Conservation (phyloP, 2,113 vertebrate genomes). For the Pelusios castaneus region DNA sequence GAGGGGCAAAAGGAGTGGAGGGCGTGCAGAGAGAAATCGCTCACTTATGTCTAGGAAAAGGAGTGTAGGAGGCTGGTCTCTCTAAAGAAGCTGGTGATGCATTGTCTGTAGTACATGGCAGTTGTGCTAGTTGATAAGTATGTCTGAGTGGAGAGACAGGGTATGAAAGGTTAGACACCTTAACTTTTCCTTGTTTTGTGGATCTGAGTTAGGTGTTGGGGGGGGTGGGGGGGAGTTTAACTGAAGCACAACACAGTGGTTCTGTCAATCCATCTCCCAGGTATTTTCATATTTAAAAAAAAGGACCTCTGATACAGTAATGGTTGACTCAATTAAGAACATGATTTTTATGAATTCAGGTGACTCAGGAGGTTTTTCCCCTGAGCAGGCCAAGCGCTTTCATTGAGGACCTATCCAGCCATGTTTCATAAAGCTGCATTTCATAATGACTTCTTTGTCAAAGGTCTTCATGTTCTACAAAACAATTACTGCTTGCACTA, state of each 20-base stretch:
- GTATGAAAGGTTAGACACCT: not conserved
- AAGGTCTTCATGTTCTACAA: not conserved
- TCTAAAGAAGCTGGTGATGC: not conserved
- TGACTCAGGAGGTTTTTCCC: not conserved
- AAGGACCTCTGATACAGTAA: not conserved
- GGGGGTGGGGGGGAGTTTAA: no score
- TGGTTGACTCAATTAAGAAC: not conserved
- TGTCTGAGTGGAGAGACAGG: not conserved
- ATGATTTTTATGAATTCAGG: not conserved
- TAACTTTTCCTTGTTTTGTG: not conserved
- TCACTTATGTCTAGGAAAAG: not conserved
- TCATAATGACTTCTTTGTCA: not conserved
- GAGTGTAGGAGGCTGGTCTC: not conserved
- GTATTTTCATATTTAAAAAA: not conserved
- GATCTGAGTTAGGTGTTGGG: not conserved
- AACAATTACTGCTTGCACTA: not conserved
- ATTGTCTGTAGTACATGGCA: not conserved
- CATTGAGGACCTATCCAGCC: not conserved
- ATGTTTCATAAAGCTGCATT: not conserved
- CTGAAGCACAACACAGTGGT: not conserved
- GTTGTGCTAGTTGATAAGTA: not conserved
- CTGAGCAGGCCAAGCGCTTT: not conserved
- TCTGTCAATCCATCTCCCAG: not conserved
- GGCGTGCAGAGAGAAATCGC: not conserved
- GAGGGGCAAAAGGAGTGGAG: not conserved